Conservation (phyloP, 2,888 invertebrate species). For the Chymomyza amoena region DNA sequence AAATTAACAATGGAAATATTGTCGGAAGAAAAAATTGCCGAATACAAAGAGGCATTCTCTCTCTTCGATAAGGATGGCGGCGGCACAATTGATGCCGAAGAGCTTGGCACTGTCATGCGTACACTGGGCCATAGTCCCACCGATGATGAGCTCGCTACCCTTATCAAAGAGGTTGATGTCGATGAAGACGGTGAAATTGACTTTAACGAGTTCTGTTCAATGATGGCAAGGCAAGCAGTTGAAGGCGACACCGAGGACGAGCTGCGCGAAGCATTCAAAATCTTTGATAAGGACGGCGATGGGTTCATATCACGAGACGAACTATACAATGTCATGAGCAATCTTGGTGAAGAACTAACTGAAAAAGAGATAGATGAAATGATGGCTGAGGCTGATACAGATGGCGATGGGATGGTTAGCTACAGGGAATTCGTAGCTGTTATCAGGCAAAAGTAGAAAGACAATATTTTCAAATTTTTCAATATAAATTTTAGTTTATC, state of each 20-base stretch:
- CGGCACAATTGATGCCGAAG: slow-evolving; percentile 99
- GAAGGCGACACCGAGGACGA: slow-evolving; percentile 99
- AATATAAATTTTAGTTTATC: not conserved
- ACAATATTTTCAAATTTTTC: not conserved
- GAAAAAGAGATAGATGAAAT: slow-evolving; percentile 99
- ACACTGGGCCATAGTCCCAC: slow-evolving; percentile 99
- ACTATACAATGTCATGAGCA: slow-evolving; percentile 98
- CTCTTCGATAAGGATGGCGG: slow-evolving; percentile 99
- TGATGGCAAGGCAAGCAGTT: slow-evolving; percentile 99
- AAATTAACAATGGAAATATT: slow-evolving; percentile 80
- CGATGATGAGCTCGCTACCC: slow-evolving; percentile 98
- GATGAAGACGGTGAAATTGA: slow-evolving; percentile 91
- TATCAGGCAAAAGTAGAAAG: slow-evolving; percentile 95
- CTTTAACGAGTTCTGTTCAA: slow-evolving; percentile 98
- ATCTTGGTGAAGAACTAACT: slow-evolving; percentile 98
- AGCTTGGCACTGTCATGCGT: slow-evolving; percentile 98
- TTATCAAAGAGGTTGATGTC: slow-evolving; percentile 98
- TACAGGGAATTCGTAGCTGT: slow-evolving; percentile 92
- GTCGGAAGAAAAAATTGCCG: slow-evolving; percentile 98
- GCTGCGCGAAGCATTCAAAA: slow-evolving; percentile 83
- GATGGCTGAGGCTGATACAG: slow-evolving; percentile 98
- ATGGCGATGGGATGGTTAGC: slow-evolving; percentile 96
- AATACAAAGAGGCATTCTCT: slow-evolving; percentile 99
- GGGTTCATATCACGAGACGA: slow-evolving; percentile 98
- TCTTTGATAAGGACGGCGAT: slow-evolving; percentile 98